Base-by-base conservation (phyloP, 2,113 vertebrate species). In the Rhadina sibilatrix region DNA sequence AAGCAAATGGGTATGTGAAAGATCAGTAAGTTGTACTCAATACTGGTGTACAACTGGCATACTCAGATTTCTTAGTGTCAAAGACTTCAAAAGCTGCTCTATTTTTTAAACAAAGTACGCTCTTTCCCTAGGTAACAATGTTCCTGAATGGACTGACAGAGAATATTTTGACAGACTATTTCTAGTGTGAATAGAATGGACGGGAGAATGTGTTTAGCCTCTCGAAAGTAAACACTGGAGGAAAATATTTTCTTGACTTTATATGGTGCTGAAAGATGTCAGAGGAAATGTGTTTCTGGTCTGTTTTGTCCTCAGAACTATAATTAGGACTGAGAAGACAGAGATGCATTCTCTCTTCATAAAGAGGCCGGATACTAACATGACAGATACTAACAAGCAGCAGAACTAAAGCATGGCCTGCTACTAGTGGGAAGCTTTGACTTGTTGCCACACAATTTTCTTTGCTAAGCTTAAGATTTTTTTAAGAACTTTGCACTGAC, bases 201-300 rank as follows among this genome's bases (percentile, higher is more conserved):
- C 33, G 37, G 37, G 25, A 85, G 44, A 85, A 64, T 19, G n/a
- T 59, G 21, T 46, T 78, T 40, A 66, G 31, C 44, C 23, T 78
- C 52, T 54, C 82, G 37, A 80, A 88, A 40, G 50, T 81, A 61
- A 74, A 70, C 16, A 11, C 1, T 38, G 30, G 12, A 44, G 46
- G 35, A 91, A 38, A 38, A 56, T 8, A 9, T 91, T 84, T 87
- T 83, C 50, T 64, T 75, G 31, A 10, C 74, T 93, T 85, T 85
- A 1, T 82, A 83, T 54, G 54, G 25, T 12, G 9, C 63, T 77
- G 64, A 35, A 69, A 72, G 2, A 24, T 22, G 15, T 63, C 33
- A 46, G 49, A 37, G n/a, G 25, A 69, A 37, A 10, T 44, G 14
- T 42, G 18, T 57, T 92, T 89, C 30, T 91, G 54, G 11, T 82